Evolutionary conservation across 2,797 vertebrate species (phyloP), one percentile per base, ranked within the genome.

Genomic region (Diplodus puntazzo): DNA sequence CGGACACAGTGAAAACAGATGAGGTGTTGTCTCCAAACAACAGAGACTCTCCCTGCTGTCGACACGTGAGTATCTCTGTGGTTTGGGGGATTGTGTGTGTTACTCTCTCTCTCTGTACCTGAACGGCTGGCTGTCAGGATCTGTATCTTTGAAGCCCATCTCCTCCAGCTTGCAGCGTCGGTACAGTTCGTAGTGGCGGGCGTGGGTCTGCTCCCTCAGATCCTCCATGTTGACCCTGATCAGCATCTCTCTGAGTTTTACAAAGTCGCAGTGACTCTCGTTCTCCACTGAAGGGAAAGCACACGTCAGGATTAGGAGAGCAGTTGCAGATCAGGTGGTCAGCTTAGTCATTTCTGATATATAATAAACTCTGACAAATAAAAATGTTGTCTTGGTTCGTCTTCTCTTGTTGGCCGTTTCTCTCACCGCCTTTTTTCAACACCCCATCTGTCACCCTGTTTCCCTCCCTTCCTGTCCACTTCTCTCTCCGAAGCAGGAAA

Each of bases 211-310:
- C 88, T 99, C 98, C 7, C 98, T 92, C 43, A 99, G 96, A 48
- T 99, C 98, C 92, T 99, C 98, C 98, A 99, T 99, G 93, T 99
- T 99, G 18, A 99, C 98, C 3, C 98, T 91, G 53, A 99, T 98
- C 93, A 99, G 92, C 98, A 99, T 99, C 81, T 99, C 98, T 70
- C 98, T 52, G 61, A 99, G 96, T 69, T 99, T 99, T 63, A 99
- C 97, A 0, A 99, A 99, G 94, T 99, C 98, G 53, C 98, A 99
- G 93, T 99, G 98, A 65, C 95, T 98, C 92, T 99, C 98, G 0
- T 99, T 99, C 93, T 99, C 98, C 46, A 99, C 98, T 99, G 73
- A 30, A 54, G 23, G 23, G 27, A 12, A 64, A 65, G 73, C 11
- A 73, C 11, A 83, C 27, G 27, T 0, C 1, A 42, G 45, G 16